These are phyloP conservation scores for Acrobasis consociella DNA, from an alignment of 2,888 invertebrate species.

Conservation along the genomic window DNA sequence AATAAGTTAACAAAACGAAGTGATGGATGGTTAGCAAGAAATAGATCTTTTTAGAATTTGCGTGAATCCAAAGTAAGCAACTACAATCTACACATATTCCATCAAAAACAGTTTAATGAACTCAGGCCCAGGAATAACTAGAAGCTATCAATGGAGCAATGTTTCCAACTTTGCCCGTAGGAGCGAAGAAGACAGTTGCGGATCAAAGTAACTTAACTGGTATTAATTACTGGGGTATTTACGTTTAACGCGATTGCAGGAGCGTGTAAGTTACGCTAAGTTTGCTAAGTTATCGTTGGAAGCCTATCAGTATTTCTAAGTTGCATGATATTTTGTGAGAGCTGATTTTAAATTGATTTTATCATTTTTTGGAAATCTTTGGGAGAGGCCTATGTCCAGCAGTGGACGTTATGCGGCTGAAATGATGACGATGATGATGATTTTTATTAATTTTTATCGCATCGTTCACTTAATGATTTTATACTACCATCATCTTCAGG, in stretches of 20 bases:
- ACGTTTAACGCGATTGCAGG: constrained; percentile 7
- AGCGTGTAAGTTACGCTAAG: constrained; percentile 2
- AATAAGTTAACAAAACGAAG: no score
- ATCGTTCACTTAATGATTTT: no score
- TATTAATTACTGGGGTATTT: constrained; percentile 9
- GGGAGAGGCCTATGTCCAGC: no score
- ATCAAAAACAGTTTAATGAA: neutral
- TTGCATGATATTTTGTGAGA: neutral
- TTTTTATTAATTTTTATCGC: no score
- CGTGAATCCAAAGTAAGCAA: no score
- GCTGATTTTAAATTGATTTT: neutral
- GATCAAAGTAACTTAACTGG: constrained; percentile 17
- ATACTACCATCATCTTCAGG: no score
- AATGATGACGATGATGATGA: no score
- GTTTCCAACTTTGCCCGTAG: neutral
- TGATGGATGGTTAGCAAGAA: no score
- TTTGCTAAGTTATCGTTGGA: constrained; percentile 4
- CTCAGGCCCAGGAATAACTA: neutral
- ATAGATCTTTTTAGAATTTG: no score
- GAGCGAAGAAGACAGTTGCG: constrained; percentile 1
- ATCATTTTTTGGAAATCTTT: no score
- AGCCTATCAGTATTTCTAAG: constrained; percentile 6
- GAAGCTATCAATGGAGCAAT: constrained; percentile 4
- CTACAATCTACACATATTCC: neutral
- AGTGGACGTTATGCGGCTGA: no score